A percentile compares a stretch with the other conserved stretches of the same genome.
These are phyloP conservation scores for Branchellion lobata DNA, from an alignment of 2,888 invertebrate species.

Conservation along the genomic window DNA sequence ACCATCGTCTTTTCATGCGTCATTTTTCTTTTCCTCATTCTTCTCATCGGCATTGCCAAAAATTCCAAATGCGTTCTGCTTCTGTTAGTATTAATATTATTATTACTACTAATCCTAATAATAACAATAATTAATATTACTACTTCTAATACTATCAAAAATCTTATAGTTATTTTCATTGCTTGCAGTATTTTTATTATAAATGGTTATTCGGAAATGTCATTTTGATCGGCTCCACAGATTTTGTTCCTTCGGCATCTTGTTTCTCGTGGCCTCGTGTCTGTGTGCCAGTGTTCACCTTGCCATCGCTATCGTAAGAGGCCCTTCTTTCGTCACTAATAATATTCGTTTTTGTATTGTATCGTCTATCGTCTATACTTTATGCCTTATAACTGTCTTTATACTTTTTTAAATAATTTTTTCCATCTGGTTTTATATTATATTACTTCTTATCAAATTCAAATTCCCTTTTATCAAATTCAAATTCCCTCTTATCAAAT, in stretches of 20 bases:
- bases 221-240: constrained; percentile 43
- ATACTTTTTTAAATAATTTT: too few species aligned
- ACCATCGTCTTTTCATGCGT: constrained; percentile 47
- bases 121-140: background rate
- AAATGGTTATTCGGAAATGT: too few species aligned
- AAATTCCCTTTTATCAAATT: too few species aligned
- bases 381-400: too few species aligned
- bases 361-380: background rate
- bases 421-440: too few species aligned
- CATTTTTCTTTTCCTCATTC: constrained; percentile 50
- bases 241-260: constrained; percentile 61
- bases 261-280: constrained; percentile 86
- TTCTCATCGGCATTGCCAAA: constrained; percentile 50
- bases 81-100: constrained; percentile 49
- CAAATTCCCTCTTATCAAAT: too few species aligned
- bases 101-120: too few species aligned
- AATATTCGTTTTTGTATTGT: background rate
- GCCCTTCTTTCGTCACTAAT: background rate
- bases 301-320: constrained; percentile 73
- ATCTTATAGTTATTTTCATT: too few species aligned
- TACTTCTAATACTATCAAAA: too few species aligned
- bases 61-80: constrained; percentile 52
- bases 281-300: constrained; percentile 82
- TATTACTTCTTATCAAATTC: too few species aligned
- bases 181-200: too few species aligned